Evolutionary conservation across 2,888 invertebrate species (phyloP), one percentile per base, ranked within the genome.

Genomic region (Syritta pipiens): DNA sequence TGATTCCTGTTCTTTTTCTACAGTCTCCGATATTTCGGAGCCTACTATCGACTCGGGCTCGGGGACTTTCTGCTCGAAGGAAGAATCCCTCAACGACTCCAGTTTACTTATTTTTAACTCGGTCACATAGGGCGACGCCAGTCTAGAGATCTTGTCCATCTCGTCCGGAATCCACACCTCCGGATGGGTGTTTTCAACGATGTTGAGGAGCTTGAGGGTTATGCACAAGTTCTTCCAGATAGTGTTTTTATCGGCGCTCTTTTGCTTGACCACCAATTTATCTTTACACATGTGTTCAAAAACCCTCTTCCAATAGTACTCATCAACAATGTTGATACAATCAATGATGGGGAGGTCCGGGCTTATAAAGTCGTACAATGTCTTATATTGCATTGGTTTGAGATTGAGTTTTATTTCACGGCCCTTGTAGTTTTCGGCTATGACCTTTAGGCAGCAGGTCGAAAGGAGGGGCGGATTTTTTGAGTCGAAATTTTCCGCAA

Each of bases 241-340:
- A 10, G 51, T 12, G 44, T 53, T 2, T 5, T 75, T 82, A 12
- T 84, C 81, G 2, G 82, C 14, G 0, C 63, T n/a, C 10, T 69
- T 81, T 55, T 83, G 83, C 10, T 84, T 60, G 0, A 77, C 30
- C 2, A 85, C 65, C 2, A 83, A 67, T 10, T 83, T 83, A 17
- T 86, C 83, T 0, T 57, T 30, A 22, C 82, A 83, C 40, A 85
- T 86, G 2, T 83, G 68, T 4, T 85, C 60, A 4, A 84, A 88
- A 0, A 86, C 83, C 4, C 87, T 84, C 1, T 83, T 84, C 87
- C 87, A 88, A 63, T 83, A 88, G 0, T 82, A 76, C 7, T 83
- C 12, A 10, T 85, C 85, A 0, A 79, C 68, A 9, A 88, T 83
- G 35, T 82, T 75, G 19, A 84, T 85, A 46, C 87, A 86, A n/a